Percentiles rank a stretch among this genome's conserved stretches.
Conservation (phyloP, 2,797 vertebrate species). For the Chelidonichthys spinosus region DNA sequence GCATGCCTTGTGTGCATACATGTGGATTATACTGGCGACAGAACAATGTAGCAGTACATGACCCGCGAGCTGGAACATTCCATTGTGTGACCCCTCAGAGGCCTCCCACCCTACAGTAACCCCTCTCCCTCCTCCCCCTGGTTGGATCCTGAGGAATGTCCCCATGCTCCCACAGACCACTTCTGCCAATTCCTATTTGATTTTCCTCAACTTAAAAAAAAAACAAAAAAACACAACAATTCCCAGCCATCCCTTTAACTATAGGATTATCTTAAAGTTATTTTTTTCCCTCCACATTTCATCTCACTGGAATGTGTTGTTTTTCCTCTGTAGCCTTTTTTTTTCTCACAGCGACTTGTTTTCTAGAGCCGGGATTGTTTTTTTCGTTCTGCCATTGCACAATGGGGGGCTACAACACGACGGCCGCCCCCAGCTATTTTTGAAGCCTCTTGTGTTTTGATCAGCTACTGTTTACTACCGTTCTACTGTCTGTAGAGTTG, state of each 20-base stretch:
- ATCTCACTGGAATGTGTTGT: constrained; percentile 68
- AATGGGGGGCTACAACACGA: constrained; percentile 19
- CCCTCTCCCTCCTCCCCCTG: constrained; percentile 42
- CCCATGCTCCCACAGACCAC: constrained; percentile 58
- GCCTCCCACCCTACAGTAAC: constrained; percentile 60
- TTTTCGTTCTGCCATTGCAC: constrained; percentile 34
- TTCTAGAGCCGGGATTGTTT: constrained; percentile 25
- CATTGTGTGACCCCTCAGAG: constrained; percentile 73
- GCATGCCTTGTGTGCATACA: constrained; percentile 73
- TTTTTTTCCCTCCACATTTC: constrained; percentile 33
- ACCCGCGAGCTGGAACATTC: constrained; percentile 81
- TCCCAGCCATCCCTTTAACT: constrained; percentile 50
- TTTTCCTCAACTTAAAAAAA: constrained; percentile 35
- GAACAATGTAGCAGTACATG: constrained; percentile 77
- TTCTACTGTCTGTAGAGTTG: constrained; percentile 27
- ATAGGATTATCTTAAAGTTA: constrained; percentile 58
- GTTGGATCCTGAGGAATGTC: constrained; percentile 75
- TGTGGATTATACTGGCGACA: constrained; percentile 71
- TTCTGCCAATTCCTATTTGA: constrained; percentile 37
- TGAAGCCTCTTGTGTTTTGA: constrained; percentile 48
- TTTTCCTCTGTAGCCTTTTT: constrained; percentile 49
- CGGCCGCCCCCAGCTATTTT: constrained; percentile 46
- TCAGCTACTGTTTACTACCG: constrained; percentile 55
- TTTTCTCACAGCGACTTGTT: constrained; percentile 50
- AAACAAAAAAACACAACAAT: constrained; percentile 2